Evolutionary conservation across 2,888 invertebrate genomes (phyloP).

Genomic region (Drepana falcataria): DNA sequence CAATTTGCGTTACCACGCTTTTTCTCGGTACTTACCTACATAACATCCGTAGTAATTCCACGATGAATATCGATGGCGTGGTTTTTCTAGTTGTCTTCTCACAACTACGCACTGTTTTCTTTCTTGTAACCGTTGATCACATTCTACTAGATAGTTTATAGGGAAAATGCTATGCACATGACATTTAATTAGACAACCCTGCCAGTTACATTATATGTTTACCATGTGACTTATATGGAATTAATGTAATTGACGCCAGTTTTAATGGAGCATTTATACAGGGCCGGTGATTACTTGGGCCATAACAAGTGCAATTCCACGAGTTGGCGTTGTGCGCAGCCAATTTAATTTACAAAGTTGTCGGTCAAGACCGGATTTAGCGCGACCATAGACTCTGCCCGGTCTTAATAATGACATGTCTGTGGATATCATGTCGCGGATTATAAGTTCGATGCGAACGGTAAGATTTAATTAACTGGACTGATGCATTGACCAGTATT

Average conservation of each 20-base stretch:
- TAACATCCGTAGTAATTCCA: slow-evolving; percentile 17
- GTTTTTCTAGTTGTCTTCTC: slow-evolving; percentile 37
- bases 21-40: neutral
- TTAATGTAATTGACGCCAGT: slow-evolving; percentile 71
- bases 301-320: slow-evolving; percentile 63
- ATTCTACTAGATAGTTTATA: slow-evolving; percentile 56
- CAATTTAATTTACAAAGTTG: slow-evolving; percentile 75
- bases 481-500: neutral
- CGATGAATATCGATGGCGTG: slow-evolving; percentile 25
- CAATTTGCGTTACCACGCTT: neutral
- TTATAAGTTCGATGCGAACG: slow-evolving; percentile 15
- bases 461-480: neutral
- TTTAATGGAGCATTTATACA: slow-evolving; percentile 69
- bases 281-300: slow-evolving; percentile 56
- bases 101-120: slow-evolving; percentile 27
- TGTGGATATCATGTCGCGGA: slow-evolving; percentile 43
- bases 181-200: slow-evolving; percentile 60
- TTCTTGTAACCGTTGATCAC: slow-evolving; percentile 39
- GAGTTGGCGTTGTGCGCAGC: slow-evolving; percentile 52
- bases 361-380: slow-evolving; percentile 63
- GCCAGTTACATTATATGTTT: slow-evolving; percentile 51
- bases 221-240: slow-evolving; percentile 60
- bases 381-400: slow-evolving; percentile 32
- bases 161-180: slow-evolving; percentile 54
- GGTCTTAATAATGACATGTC: slow-evolving; percentile 52